A percentile compares a stretch with the other conserved stretches of the same genome.
Evolutionary conservation across 2,113 vertebrate species (phyloP).

Genomic region (Okapia johnstoni): DNA sequence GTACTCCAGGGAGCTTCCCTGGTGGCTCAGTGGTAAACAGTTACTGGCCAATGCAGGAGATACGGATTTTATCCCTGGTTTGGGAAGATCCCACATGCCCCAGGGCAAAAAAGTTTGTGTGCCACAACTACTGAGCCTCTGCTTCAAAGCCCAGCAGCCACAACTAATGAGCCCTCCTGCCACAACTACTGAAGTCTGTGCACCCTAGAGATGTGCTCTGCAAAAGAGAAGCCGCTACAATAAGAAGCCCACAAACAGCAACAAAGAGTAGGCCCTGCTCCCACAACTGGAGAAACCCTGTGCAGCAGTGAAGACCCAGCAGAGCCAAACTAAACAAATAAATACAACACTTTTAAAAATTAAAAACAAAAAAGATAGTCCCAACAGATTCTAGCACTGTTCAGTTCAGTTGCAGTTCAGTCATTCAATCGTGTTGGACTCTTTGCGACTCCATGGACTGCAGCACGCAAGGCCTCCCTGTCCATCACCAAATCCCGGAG

Average conservation of each 20-base stretch:
- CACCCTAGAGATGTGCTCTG: fast-evolving
- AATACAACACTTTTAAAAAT: not conserved
- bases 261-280: not conserved
- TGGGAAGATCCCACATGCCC: not conserved
- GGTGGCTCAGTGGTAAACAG: not conserved
- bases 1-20: not conserved
- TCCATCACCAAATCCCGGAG: not conserved
- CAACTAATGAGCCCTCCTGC: not conserved
- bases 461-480: not conserved
- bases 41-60: not conserved
- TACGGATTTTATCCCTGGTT: not conserved
- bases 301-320: not conserved
- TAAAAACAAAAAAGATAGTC: not conserved
- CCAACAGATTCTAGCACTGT: not conserved
- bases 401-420: not conserved
- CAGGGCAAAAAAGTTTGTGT: not conserved
- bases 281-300: not conserved
- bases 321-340: not conserved
- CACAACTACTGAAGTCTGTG: not conserved
- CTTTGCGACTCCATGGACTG: not conserved
- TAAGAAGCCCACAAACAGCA: not conserved
- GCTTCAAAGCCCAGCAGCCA: not conserved
- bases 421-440: not conserved
- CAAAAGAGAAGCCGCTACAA: not conserved
- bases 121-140: not conserved